Base-by-base conservation (phyloP, 2,113 vertebrate genomes). In the Otis tarda region DNA sequence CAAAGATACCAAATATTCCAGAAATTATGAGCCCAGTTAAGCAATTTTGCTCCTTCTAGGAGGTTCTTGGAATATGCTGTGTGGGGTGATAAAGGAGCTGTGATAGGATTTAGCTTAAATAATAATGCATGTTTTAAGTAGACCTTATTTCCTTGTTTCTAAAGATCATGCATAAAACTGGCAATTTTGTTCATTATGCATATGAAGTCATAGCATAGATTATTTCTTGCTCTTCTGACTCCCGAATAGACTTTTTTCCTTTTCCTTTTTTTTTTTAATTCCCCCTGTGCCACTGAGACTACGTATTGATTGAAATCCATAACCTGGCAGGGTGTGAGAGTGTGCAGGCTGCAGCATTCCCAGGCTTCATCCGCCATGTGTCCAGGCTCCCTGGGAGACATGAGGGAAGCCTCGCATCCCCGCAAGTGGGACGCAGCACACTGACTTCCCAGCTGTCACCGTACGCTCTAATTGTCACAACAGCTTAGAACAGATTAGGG, bases 281-380 rank as follows among this genome's bases (percentile, higher is more conserved):
- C 1, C 22, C 11, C 30, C 27, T 33, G 30, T 87, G 68, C 43
- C 39, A 24, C 85, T 1, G 21, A 80, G 83, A 64, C 3, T 4
- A 50, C 1, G 1, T 64, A 88, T 98, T 90, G 97, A 98, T 97
- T 97, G 96, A 97, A 98, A 95, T 93, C 95, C 96, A 67, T 89
- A 95, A 87, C 94, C 94, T 85, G 93, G 69, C 95, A 39, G 85
- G 30, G 75, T 97, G 94, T 98, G 98, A 98, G 98, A 98, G 93
- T 52, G 39, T 8, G 8, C 61, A 61, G 94, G 92, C 81, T 92
- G 83, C 21, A 13, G 87, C 43, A 8, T 98, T 99, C 98, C 97
- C 98, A 98, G 97, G 96, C 97, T 97, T 75, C 93, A 79, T 83
- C 88, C 84, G 47, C 96, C 96, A 75, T 93, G 68, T 94, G 87